Base-by-base conservation (phyloP, 2,888 invertebrate species). In the Drosophila recens region DNA sequence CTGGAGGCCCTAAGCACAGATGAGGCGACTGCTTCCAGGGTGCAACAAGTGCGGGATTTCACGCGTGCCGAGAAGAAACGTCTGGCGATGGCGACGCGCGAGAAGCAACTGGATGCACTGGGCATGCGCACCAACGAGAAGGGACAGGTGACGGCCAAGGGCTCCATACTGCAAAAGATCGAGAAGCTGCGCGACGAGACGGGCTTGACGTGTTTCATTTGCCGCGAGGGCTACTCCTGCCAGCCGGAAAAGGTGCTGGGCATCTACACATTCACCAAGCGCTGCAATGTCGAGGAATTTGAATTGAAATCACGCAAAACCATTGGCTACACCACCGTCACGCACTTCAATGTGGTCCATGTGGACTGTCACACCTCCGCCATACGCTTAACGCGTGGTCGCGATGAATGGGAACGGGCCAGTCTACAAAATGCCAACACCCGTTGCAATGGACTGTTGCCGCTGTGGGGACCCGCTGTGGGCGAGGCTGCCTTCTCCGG, bases 361-460 rank as follows among this genome's bases (percentile, higher is more conserved):
- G 96, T 99, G 4, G 99, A 99, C 92, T 99, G 99, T 90, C 99
- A 99, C 93, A 97, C 98, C 94, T 97, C 97, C 0, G 99, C 99
- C 30, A 98, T 99, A 53, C 94, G 98, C 64, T 92, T 95, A 79
- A 95, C 95, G 0, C 93, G 95, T 20, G 92, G 94, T 20, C 95
- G 99, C 66, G 98, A 99, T 89, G 99, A 99, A 93, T 99, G 99
- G 99, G 99, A 99, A 92, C 97, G 98, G 70, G 99, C 99, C 0
- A 98, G 98, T 5, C 94, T 99, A 45, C 99, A 99, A 93, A 99
- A 99, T 93, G 98, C 98, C 1, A 99, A 99, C 90, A 99, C 99
- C 0, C 96, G 97, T 79, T 99, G 99, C 93, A 99, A 99, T 93
- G 99, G 99, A 0, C 93, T 99, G 72, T 94, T 99, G 80, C 99